A percentile compares a stretch with the other conserved stretches of the same genome.
These are phyloP conservation scores for Lymantria dispar DNA, from an alignment of 2,888 invertebrate genomes.

Conservation along the genomic window DNA sequence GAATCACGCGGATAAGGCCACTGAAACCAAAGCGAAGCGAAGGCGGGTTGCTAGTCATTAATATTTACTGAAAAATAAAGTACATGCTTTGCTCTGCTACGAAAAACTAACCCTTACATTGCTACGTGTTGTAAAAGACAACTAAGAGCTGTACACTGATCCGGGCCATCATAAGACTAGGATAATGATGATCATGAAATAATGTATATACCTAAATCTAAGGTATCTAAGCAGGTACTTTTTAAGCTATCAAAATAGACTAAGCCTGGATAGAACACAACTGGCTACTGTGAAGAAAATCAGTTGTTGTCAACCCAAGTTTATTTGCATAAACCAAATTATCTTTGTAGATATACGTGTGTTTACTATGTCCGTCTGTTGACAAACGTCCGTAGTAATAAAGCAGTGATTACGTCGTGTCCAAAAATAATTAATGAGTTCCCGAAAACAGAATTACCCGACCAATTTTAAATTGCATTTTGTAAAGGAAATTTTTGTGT, in stretches of 20 bases:
- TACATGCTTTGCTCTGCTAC: too few relatives aligned
- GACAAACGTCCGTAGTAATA: conserved; percentile 33
- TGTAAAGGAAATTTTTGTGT: conserved; percentile 28
- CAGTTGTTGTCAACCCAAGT: conserved; percentile 8
- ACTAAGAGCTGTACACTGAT: too few relatives aligned
- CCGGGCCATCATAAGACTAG: too few relatives aligned
- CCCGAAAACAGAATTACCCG: conserved; percentile 25
- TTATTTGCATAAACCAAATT: conserved; percentile 57
- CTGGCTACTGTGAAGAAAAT: conserved; percentile 5
- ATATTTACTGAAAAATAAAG: too few relatives aligned
- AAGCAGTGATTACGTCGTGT: conserved; percentile 34
- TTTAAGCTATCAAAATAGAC: background rate
- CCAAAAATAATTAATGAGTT: conserved; percentile 39
- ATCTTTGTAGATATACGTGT: conserved; percentile 31
- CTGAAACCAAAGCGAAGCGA: too few relatives aligned
- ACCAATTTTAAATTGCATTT: conserved; percentile 29
- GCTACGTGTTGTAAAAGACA: too few relatives aligned
- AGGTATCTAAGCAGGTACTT: background rate
- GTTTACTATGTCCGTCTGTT: conserved; percentile 37
- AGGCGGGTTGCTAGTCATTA: too few relatives aligned
- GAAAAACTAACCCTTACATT: too few relatives aligned
- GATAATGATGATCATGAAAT: too few relatives aligned
- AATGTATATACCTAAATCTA: background rate
- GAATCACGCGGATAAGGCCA: too few relatives aligned
- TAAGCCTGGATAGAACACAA: background rate